Percentiles rank a stretch among this genome's conserved stretches.
Conservation (phyloP, 2,113 vertebrate genomes). For the Tyrannus savana region DNA sequence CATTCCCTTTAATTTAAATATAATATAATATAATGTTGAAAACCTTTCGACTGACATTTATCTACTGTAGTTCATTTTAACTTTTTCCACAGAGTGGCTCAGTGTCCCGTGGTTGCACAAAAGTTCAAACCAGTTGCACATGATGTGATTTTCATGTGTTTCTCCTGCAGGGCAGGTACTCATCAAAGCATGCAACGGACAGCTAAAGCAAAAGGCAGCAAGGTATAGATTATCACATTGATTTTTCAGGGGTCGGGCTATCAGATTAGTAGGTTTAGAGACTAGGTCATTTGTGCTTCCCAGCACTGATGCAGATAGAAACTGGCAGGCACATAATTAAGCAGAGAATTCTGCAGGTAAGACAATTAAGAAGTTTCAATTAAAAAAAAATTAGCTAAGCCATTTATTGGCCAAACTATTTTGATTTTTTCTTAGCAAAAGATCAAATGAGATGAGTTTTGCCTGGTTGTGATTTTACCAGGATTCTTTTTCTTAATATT, state of each 20-base stretch:
- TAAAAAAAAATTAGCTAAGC: not conserved
- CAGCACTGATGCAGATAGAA: not conserved
- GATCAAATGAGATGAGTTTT: not conserved
- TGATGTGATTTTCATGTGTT: constrained; percentile 64
- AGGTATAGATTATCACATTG: constrained; percentile 63
- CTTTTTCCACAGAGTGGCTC: constrained; percentile 61
- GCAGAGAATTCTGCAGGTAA: constrained; percentile 2
- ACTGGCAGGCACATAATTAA: constrained; percentile 3
- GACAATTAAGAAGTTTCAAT: constrained; percentile 7
- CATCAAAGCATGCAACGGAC: constrained; percentile 62
- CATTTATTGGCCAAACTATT: not conserved
- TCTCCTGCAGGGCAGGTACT: constrained; percentile 67
- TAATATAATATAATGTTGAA: constrained; percentile 48
- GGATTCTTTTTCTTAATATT: not conserved
- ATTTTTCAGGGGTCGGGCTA: constrained; percentile 61
- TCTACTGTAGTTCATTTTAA: constrained; percentile 70
- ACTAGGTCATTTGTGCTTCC: not conserved
- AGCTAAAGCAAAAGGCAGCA: constrained; percentile 51
- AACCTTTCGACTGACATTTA: constrained; percentile 67
- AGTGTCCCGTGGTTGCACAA: constrained; percentile 60
- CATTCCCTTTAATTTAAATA: constrained; percentile 74
- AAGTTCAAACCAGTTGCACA: constrained; percentile 65
- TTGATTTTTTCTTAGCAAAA: not conserved
- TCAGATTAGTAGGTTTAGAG: constrained; percentile 58
- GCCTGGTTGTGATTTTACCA: not conserved